Conservation (phyloP, 1,140 invertebrate genomes). For the Wasmannia auropunctata region DNA sequence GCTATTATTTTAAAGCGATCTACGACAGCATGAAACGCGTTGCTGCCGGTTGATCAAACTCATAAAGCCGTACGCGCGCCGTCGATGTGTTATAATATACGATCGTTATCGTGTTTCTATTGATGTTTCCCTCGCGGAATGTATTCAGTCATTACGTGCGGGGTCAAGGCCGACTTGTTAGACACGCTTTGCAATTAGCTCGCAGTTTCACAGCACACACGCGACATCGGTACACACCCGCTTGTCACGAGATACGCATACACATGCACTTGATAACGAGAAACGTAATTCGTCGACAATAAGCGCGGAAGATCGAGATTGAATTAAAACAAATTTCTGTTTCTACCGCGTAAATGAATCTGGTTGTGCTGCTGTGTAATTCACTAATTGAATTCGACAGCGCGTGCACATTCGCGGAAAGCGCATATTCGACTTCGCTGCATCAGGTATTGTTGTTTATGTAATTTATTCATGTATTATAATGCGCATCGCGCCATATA, state of each 20-base stretch:
- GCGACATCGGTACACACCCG: neutral
- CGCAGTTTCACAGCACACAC: neutral
- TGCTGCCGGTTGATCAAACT: slow-evolving; percentile 1
- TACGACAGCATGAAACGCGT: neutral
- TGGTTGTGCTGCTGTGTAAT: neutral
- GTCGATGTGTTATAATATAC: slow-evolving; percentile 36
- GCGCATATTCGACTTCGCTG: neutral
- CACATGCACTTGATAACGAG: too few species aligned
- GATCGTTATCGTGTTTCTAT: slow-evolving; percentile 36
- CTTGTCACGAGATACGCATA: too few species aligned
- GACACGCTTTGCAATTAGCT: slow-evolving; percentile 14
- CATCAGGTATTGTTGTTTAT: neutral
- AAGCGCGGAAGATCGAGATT: neutral
- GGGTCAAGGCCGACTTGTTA: slow-evolving; percentile 13
- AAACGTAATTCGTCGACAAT: slow-evolving; percentile 13
- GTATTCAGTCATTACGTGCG: slow-evolving; percentile 15
- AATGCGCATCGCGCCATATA: neutral
- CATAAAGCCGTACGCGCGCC: neutral
- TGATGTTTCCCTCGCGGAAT: slow-evolving; percentile 8
- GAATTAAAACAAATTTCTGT: slow-evolving; percentile 19
- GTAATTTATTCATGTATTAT: neutral
- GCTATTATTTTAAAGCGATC: slow-evolving; percentile 20
- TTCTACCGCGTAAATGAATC: neutral
- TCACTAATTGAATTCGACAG: neutral
- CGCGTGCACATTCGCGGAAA: neutral